Percentiles rank a stretch among this genome's conserved stretches.
phyloP scores from a whole-genome alignment of 2,113 vertebrate genomes.

The Sylvia atricapilla region DNA sequence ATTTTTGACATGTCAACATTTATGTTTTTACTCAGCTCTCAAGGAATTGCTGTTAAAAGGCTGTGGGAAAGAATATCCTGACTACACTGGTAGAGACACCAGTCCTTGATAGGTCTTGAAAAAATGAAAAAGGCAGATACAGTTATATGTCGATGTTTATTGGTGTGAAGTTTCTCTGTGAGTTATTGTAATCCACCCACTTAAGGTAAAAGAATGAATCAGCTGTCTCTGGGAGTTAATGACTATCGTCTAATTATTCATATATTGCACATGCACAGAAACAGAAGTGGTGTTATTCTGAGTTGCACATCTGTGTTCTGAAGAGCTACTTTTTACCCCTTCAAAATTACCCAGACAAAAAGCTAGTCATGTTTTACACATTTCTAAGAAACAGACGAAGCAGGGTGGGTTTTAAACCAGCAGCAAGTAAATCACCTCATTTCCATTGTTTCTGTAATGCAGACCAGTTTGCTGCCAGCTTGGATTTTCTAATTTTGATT shows the following conservation, averaged over 20 bases:
- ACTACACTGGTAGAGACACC: neutral
- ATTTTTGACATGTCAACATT: neutral
- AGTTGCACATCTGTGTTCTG: neutral
- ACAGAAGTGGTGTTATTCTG: neutral
- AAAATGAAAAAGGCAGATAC: neutral
- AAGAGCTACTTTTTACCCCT: neutral
- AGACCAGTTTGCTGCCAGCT: slow-evolving; percentile 45
- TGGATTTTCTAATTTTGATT: slow-evolving; percentile 68
- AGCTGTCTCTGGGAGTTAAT: neutral
- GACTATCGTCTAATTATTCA: neutral
- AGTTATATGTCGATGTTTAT: neutral
- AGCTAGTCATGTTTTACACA: neutral
- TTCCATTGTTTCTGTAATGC: slow-evolving; percentile 50
- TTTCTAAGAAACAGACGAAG: slow-evolving; percentile 26
- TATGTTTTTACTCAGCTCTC: neutral
- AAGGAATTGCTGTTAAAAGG: neutral
- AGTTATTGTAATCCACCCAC: neutral
- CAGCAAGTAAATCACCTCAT: slow-evolving; percentile 65
- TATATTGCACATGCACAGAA: neutral
- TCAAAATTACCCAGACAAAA: slow-evolving; percentile 1
- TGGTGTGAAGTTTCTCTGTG: neutral
- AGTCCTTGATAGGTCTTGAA: neutral
- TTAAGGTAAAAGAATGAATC: neutral
- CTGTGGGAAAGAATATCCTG: neutral
- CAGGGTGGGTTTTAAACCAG: slow-evolving; percentile 7